Evolutionary conservation across 2,888 invertebrate species (phyloP), one percentile per base, ranked within the genome.

Genomic region (Stramonita haemastoma): DNA sequence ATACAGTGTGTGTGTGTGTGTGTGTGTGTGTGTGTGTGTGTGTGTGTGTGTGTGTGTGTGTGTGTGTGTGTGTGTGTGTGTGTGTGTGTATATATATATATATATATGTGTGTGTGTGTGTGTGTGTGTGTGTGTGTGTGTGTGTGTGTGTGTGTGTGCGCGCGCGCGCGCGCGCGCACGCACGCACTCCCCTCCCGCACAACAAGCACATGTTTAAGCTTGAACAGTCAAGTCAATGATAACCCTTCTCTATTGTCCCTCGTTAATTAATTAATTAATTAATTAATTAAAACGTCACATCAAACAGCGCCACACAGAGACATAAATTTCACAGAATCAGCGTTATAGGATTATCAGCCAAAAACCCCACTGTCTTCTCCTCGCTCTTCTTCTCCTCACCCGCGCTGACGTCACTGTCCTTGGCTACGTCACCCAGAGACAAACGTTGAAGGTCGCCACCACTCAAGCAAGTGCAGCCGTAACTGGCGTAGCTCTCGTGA

Each of bases 311-410:
- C 46, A 46, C 4, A 46, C 32, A 57, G 32, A 73, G 36, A 36
- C n/a, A 19, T n/a, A n/a, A n/a, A n/a, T 8, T 70, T 91, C 89
- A 92, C 87, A 92, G 73, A 56, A 92, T 92, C n/a, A 92, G 87
- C 29, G 92, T 92, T 13, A 92, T 87, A 19, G 91, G 92, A 29
- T 89, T 91, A 34, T 92, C 92, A 84, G 88, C 46, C 56, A 87
- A 56, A 22, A 79, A 70, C 32, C 85, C 88, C 46, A 15, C 15
- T n/a, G 46, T 87, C 36, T 84, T 85, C 46, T 60, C 83, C 22
- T 83, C 86, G 17, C 0, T 36, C 56, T 22, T 26, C 29, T 11
- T n/a, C 26, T 73, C 85, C 26, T 46, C 70, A 19, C 46, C 84
- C n/a, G 73, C 85, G 13, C 29, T 77, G 73, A 87, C 90, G 56